Conservation (phyloP, 2,888 invertebrate genomes). For the Nebria brevicollis region DNA sequence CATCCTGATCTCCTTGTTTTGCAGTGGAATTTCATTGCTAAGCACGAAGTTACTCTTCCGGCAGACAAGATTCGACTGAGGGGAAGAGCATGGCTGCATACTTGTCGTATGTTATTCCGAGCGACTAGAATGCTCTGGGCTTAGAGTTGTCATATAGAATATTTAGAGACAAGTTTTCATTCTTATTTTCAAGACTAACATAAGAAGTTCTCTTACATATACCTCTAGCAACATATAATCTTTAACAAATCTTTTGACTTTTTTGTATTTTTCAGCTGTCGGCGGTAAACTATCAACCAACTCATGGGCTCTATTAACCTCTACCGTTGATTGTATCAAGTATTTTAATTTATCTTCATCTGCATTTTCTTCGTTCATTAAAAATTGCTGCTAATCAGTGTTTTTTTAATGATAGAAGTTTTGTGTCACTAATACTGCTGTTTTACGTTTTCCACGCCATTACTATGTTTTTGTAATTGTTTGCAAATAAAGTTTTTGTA, state of each 20-base stretch:
- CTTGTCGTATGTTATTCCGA: constrained; percentile 13
- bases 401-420: too few species aligned
- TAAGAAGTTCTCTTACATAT: neutral
- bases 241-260: constrained; percentile 14
- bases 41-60: constrained; percentile 12
- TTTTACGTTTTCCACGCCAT: too few species aligned
- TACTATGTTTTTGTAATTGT: too few species aligned
- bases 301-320: too few species aligned
- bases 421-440: too few species aligned
- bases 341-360: too few species aligned
- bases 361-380: too few species aligned
- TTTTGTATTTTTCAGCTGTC: too few species aligned
- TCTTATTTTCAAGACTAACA: neutral
- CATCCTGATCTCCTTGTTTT: neutral
- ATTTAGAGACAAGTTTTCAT: neutral
- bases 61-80: constrained; percentile 22
- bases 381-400: too few species aligned
- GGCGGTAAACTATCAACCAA: too few species aligned
- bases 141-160: neutral
- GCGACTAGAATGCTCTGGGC: constrained; percentile 9
- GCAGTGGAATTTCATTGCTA: constrained; percentile 26
- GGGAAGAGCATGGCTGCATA: constrained; percentile 28
- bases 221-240: constrained; percentile 21
- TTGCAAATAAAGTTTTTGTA: too few species aligned
- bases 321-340: too few species aligned